Evolutionary conservation across 2,113 vertebrate species (phyloP).

Genomic region (Malurus alboscapulatus): DNA sequence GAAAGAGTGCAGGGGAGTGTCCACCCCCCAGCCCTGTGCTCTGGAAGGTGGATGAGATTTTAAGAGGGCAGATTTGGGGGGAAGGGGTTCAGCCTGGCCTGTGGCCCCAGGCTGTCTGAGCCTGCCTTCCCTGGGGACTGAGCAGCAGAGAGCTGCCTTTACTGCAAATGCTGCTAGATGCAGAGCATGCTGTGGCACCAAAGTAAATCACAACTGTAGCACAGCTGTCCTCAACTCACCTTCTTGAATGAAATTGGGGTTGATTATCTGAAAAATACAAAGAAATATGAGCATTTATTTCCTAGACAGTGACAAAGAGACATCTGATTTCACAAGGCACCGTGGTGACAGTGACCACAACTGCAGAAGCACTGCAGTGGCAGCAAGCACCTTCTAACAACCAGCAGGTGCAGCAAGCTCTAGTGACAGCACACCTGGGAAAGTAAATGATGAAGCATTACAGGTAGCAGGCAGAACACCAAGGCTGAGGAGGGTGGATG

Average conservation of each 20-base stretch:
- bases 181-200: background rate
- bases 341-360: background rate
- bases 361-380: background rate
- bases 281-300: slow-evolving; percentile 67
- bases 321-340: background rate
- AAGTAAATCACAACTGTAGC: background rate
- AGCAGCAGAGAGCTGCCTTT: background rate
- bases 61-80: background rate
- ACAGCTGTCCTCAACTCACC: slow-evolving; percentile 79
- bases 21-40: background rate
- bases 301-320: background rate
- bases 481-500: background rate
- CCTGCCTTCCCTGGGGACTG: background rate
- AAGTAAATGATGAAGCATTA: background rate
- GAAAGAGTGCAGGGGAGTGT: background rate
- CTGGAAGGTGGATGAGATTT: background rate
- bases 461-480: background rate
- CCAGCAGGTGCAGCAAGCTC: background rate
- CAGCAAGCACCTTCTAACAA: background rate
- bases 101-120: background rate
- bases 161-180: background rate
- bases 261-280: slow-evolving; percentile 89
- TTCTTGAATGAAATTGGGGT: slow-evolving; percentile 99
- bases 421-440: background rate
- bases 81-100: background rate